Evolutionary conservation across 2,797 vertebrate genomes (phyloP), one percentile per base, ranked within the genome.

Genomic region (Oryzias sinensis): DNA sequence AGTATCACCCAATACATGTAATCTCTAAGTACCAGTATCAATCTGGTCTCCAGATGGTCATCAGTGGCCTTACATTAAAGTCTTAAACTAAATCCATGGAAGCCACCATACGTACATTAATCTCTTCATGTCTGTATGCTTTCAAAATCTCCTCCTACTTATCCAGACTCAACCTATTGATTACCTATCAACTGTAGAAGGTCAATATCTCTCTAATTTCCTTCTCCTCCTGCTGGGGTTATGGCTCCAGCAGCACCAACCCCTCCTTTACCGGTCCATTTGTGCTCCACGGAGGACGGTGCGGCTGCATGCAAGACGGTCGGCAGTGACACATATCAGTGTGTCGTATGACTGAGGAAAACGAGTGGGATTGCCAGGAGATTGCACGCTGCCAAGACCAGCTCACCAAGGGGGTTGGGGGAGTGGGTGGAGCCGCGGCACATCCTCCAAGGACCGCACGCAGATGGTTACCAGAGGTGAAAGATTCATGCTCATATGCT

Each of bases 261-360:
- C 33, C 3, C 73, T 68, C 56, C 63, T 65, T 77, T 66, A 14
- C 43, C 71, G 54, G 74, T 42, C 62, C 69, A 22, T 85, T 80
- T 86, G 81, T 46, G 62, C 61, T 47, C 49, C 72, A 64, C 71
- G 70, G 71, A 46, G 56, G 53, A 69, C 61, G 14, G 53, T 43
- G 45, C 76, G 76, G 63, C 59, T 83, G 62, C 59, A 63, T 74
- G 68, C 73, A 71, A 53, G 66, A 85, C 74, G 33, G 74, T 81
- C 71, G 67, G 50, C 60, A 67, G 65, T 11, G 41, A 65, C 74
- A 47, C 56, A 60, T 83, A 88, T 90, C 83, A 77, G 87, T 87
- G 74, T 82, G 84, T 82, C 77, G 76, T n/a, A 83, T 75, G 77
- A 87, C 80, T 65, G 80, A 83, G 82, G 84, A 72, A 89, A 89